Conservation (phyloP, 1,140 invertebrate species). For the Heliconius melpomene region DNA sequence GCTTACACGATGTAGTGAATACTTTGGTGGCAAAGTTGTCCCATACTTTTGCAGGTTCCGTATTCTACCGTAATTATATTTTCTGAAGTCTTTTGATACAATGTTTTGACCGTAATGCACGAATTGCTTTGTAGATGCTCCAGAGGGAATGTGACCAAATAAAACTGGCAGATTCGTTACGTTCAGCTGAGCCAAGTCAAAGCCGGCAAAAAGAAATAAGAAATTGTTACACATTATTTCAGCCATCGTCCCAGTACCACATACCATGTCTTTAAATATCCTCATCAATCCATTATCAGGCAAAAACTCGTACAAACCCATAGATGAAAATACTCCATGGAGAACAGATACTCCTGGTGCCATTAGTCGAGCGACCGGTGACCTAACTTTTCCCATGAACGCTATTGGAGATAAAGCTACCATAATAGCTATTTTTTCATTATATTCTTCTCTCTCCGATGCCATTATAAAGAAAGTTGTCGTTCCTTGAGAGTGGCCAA, state of each 20-base stretch:
- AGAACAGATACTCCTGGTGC: slow-evolving; percentile 43
- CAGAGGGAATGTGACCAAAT: slow-evolving; percentile 88
- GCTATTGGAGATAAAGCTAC: slow-evolving; percentile 85
- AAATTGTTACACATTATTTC: slow-evolving; percentile 53
- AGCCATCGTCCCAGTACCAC: slow-evolving; percentile 40
- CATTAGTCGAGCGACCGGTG: slow-evolving; percentile 74
- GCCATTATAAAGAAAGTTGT: slow-evolving; percentile 83
- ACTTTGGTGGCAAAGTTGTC: slow-evolving; percentile 82
- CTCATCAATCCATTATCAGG: slow-evolving; percentile 46
- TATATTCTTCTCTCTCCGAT: slow-evolving; percentile 83
- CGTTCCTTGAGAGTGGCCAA: slow-evolving; percentile 87
- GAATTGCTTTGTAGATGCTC: slow-evolving; percentile 88
- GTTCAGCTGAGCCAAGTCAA: slow-evolving; percentile 54
- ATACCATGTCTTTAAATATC: slow-evolving; percentile 44
- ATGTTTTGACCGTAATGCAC: slow-evolving; percentile 86
- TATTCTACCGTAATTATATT: slow-evolving; percentile 74
- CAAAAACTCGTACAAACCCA: slow-evolving; percentile 54
- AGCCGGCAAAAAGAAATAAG: slow-evolving; percentile 48
- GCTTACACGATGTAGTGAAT: slow-evolving; percentile 82
- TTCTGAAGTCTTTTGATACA: slow-evolving; percentile 71
- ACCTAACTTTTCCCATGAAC: slow-evolving; percentile 80
- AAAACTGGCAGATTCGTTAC: slow-evolving; percentile 86
- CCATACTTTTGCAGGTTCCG: slow-evolving; percentile 75
- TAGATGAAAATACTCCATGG: slow-evolving; percentile 35
- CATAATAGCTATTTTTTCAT: slow-evolving; percentile 83